Evolutionary conservation across 2,797 vertebrate genomes (phyloP), one percentile per base, ranked within the genome.

Genomic region (Prionace glauca): DNA sequence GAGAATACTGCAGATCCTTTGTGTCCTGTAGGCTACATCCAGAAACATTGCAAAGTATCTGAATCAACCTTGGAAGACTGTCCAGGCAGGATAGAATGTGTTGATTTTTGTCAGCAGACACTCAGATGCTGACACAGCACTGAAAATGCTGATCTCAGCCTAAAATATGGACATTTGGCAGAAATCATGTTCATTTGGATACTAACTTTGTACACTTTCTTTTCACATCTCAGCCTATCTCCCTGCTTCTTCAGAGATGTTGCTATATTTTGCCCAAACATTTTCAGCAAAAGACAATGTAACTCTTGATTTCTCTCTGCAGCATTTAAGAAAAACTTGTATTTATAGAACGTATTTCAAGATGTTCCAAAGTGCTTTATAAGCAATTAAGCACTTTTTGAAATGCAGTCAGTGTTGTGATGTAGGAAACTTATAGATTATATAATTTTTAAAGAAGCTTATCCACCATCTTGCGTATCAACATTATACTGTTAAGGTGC

Each of bases 271-370:
- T 92, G 20, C 65, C 65, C 69, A 92, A 92, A 92, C n/a, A 69
- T 92, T 32, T 92, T 62, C 90, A 36, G 90, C 90, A 92, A 41
- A 77, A 92, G 65, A 92, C 90, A 92, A 92, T 36, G 90, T 92
- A 92, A 69, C 65, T 24, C 65, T 65, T 67, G 62, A 67, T 22
- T 36, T 92, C 32, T 92, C 65, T 36, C 2, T 92, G 18, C 62
- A 69, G 62, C 62, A 92, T 69, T 3, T 41, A 36, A 92, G 90
- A 92, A 41, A 67, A 5, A 41, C 62, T 24, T 69, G 65, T n/a
- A 92, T 41, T 92, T 92, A 67, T 36, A 26, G 18, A 12, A 65
- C 9, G 20, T 3, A 26, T 2, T 20, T 69, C 8, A 67, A 8
- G 24, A 92, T n/a, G 29, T 41, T 41, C n/a, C 62, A 67, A 69